Evolutionary conservation across 2,797 vertebrate species (phyloP).

Genomic region (Myiothlypis chrysogaster): DNA sequence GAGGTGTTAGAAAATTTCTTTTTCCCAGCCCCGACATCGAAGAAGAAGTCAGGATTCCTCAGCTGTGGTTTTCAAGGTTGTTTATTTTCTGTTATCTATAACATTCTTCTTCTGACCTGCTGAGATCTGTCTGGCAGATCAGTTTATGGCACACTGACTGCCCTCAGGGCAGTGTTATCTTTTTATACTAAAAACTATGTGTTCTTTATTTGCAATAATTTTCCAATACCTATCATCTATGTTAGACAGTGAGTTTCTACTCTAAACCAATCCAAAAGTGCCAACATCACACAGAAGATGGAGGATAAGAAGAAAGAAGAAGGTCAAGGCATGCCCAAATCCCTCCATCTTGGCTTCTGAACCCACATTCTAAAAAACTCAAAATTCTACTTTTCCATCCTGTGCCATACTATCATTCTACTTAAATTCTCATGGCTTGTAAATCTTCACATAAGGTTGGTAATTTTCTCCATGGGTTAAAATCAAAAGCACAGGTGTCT

Average conservation of each 20-base stretch:
- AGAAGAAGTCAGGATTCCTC: background rate
- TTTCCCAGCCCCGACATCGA: background rate
- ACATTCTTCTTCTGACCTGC: background rate
- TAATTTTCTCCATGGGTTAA: background rate
- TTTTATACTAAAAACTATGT: background rate
- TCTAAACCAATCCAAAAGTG: background rate
- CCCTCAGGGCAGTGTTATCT: background rate
- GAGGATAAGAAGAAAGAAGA: background rate
- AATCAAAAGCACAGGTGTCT: background rate
- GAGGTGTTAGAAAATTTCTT: background rate
- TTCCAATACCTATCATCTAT: background rate
- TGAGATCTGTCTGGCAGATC: background rate
- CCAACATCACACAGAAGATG: background rate
- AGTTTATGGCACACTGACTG: rapidly evolving
- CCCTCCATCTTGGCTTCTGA: background rate
- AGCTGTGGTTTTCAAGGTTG: background rate
- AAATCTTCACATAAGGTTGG: too few species aligned
- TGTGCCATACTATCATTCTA: background rate
- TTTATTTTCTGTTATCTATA: background rate
- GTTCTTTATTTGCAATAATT: background rate
- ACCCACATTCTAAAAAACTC: background rate
- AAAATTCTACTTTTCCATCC: background rate
- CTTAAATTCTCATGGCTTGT: too few species aligned
- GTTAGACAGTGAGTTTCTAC: background rate
- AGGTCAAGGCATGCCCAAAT: background rate